Evolutionary conservation across 2,113 vertebrate genomes (phyloP).

Genomic region (Plecotus auritus): DNA sequence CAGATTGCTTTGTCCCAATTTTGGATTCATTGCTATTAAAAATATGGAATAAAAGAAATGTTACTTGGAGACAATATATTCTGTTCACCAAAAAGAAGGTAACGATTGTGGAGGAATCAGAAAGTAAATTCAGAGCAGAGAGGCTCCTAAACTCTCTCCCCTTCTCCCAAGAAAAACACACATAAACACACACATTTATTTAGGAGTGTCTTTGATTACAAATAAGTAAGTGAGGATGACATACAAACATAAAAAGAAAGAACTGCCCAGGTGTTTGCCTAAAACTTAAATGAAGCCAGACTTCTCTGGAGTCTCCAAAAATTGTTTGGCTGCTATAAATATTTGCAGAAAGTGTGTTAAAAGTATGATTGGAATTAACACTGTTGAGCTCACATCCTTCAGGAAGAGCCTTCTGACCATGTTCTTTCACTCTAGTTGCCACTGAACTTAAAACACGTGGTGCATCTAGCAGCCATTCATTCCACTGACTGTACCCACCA

Average conservation of each 20-base stretch:
- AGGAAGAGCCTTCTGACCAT: background rate
- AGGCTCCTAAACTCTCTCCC: background rate
- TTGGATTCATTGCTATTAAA: slow-evolving; percentile 30
- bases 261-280: background rate
- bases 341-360: background rate
- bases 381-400: background rate
- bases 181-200: background rate
- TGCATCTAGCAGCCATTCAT: background rate
- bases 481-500: background rate
- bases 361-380: background rate
- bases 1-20: slow-evolving; percentile 32
- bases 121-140: background rate
- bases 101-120: background rate
- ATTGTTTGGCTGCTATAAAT: background rate
- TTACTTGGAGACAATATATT: slow-evolving; percentile 22
- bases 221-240: background rate
- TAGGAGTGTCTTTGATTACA: background rate
- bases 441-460: background rate
- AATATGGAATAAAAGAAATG: slow-evolving; percentile 33
- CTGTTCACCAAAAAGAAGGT: background rate
- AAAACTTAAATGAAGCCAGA: background rate
- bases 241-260: background rate
- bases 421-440: background rate
- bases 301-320: background rate
- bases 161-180: background rate